Base-by-base conservation (phyloP, 2,888 invertebrate species). In the Tenodera sinensis region DNA sequence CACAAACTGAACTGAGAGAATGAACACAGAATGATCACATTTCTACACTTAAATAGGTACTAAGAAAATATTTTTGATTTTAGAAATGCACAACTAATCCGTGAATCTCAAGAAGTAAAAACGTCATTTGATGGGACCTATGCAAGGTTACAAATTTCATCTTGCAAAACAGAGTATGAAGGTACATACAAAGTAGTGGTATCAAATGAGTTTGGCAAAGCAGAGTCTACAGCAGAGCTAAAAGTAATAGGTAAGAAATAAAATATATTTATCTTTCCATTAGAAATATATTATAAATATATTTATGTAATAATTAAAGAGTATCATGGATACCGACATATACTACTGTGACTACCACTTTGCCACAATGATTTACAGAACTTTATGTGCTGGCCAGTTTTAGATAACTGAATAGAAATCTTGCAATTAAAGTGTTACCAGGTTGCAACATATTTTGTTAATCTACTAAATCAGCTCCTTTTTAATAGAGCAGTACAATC, bases 161-260 rank as follows among this genome's bases (percentile, higher is more conserved):
- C 97, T 84, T 95, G 96, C 88, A 95, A 95, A n/a, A 93, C 94
- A 84, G 97, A 97, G 92, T 96, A 96, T 92, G 95, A 96, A 7
- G 98, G 98, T 83, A 96, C 96, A 87, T 98, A 98, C 93, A 96
- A 96, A 92, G 96, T 98, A 84, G 96, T 98, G 42, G 97, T 99
- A 88, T 96, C 96, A 92, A 99, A 99, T 93, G 98, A 98, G 93
- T 96, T 96, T 91, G 99, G 99, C 87, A 96, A 97, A 92, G 98
- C 98, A 91, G 97, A 98, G 92, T 97, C 97, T 2, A 96, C 96
- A 84, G 97, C 98, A 85, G 96, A 97, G 92, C 95, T 99, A 89
- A 97, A 97, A 30, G 96, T 99, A 20, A 95, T 94, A 91, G 94
- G 94, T 94, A 91, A 86, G 89, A 88, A 85, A 20, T 30, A 20